Base-by-base conservation (phyloP, 2,797 vertebrate genomes). In the Xenopus petersii region DNA sequence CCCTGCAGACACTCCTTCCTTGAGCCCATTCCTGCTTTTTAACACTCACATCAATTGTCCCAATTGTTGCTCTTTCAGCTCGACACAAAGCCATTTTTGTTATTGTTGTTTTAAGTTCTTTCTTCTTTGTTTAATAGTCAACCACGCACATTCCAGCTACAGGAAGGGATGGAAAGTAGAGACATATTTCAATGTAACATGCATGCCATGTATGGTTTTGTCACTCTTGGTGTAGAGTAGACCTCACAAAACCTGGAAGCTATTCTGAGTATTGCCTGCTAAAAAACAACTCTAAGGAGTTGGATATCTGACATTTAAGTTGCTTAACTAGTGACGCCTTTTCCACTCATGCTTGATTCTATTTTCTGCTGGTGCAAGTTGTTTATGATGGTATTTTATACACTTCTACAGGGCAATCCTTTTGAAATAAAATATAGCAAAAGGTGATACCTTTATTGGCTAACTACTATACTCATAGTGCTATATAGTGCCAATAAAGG, bases 1-100 rank as follows among this genome's bases (percentile, higher is more conserved):
- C 69, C 26, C 71, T 49, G 56, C 67, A 65, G 68, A 33, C 33
- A 56, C 36, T 60, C 36, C 69, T 11, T 42, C 17, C 56, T 36
- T 51, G 63, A 54, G 16, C 49, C 24, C 70, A 69, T 64, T 70
- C 56, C 54, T 74, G 61, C 17, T 74, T 74, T 69, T 61, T 73
- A 24, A 30, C n/a, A 12, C 30, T 42, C 46, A 65, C 65, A 54
- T 49, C 6, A 17, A 11, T 30, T 60, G 24, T 36, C 60, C 60
- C n/a, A 21, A 24, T 46, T n/a, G 48, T 55, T 48, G 13, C 33
- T 36, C 36, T 64, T n/a, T 73, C 64, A 33, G 12, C 46, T n/a
- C 5, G 15, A 51, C 49, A 51, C 11, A 12, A 12, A 51, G 49
- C 11, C 15, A 10, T 30, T 30, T 30, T 4, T 30, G 2, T 51